Evolutionary conservation across 2,113 vertebrate genomes (phyloP).

Genomic region (Bagarius yarrelli): DNA sequence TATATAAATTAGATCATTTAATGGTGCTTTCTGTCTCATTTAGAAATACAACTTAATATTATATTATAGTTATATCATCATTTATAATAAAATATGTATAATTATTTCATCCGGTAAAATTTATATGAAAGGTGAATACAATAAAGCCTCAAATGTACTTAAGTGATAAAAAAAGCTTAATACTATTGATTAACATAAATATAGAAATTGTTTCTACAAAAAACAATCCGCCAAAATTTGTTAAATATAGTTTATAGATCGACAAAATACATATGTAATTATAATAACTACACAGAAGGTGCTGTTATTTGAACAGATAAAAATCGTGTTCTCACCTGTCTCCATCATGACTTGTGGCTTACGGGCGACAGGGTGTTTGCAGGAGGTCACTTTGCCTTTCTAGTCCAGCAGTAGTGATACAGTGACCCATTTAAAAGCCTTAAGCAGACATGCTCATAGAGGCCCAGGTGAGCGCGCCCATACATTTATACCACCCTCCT

Average conservation of each 20-base stretch:
- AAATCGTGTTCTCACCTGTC: conserved; percentile 46
- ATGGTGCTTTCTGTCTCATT: no score
- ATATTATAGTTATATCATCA: no score
- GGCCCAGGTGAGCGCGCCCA: conserved; percentile 38
- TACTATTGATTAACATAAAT: not conserved
- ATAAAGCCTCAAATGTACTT: not conserved
- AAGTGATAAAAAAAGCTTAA: not conserved
- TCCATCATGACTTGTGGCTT: conserved; percentile 48
- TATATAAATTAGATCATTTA: not conserved
- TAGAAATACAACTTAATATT: no score
- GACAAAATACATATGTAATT: not conserved
- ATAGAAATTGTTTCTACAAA: not conserved
- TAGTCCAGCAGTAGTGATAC: conserved; percentile 42
- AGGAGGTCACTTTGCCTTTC: conserved; percentile 36
- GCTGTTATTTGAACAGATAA: not conserved
- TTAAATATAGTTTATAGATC: not conserved
- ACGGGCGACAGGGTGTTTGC: conserved; percentile 14
- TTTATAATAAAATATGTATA: no score
- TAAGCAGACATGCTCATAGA: conserved; percentile 33
- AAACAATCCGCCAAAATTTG: not conserved
- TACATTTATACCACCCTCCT: conserved; percentile 54
- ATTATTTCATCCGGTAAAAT: not conserved
- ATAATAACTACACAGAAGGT: not conserved
- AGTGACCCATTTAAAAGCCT: conserved; percentile 42
- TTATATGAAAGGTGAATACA: not conserved